Evolutionary conservation across 2,797 vertebrate genomes (phyloP).

Genomic region (Austrolebias charrua): DNA sequence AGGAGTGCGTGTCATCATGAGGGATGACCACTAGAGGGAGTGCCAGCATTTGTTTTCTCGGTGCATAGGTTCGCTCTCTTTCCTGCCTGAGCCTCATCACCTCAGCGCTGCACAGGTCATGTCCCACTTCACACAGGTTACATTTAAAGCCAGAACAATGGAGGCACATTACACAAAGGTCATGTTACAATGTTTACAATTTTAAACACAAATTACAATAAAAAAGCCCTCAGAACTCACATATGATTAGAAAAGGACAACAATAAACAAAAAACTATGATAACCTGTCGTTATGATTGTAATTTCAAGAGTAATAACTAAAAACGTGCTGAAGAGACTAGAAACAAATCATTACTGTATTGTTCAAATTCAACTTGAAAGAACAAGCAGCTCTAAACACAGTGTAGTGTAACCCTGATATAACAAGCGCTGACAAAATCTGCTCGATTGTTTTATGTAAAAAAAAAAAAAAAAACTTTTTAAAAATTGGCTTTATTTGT

Average conservation of each 20-base stretch:
- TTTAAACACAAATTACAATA: conserved; percentile 8
- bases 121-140: conserved; percentile 17
- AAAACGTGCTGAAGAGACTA: conserved; percentile 32
- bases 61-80: conserved; percentile 9
- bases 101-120: conserved; percentile 25
- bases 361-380: conserved; percentile 25
- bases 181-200: conserved; percentile 1
- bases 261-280: conserved; percentile 9
- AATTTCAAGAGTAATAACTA: conserved; percentile 36
- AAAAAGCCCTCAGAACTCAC: conserved; percentile 14
- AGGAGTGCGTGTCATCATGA: conserved; percentile 7
- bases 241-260: conserved; percentile 29
- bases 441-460: conserved; percentile 8
- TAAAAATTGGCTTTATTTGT: conserved; percentile 61
- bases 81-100: conserved; percentile 9
- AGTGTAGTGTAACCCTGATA: conserved; percentile 39
- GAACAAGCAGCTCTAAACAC: conserved; percentile 45
- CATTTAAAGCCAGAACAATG: conserved; percentile 25
- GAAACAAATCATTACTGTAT: conserved; percentile 33
- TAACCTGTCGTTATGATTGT: conserved; percentile 27
- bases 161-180: conserved; percentile 39
- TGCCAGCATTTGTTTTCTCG: conserved; percentile 58
- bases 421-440: conserved; percentile 47
- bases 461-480: conserved; percentile 20
- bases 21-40: conserved; percentile 76